Base-by-base conservation (phyloP, 1,140 invertebrate species). In the Uloborus diversus region DNA sequence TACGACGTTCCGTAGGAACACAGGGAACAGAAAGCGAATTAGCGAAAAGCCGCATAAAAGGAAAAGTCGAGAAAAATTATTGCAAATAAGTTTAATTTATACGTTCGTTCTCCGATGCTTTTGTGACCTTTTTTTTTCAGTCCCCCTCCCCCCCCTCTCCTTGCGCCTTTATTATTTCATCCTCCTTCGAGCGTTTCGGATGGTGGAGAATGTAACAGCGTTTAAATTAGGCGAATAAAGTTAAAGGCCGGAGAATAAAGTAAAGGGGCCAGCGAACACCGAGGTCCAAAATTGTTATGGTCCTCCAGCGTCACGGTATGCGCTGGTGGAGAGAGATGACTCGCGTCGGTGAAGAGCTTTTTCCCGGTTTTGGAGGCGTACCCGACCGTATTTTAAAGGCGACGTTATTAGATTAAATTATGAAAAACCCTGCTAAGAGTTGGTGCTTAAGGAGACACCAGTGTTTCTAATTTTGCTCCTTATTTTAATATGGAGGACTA, bases 1-100 rank as follows among this genome's bases (percentile, higher is more conserved):
- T 64, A 75, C 61, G n/a, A n/a, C n/a, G 61, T 66, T 65, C 73
- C 73, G 62, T n/a, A n/a, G n/a, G 37, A 78, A 49, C 47, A 75
- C 33, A 56, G 11, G 49, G 49, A 7, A 30, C 57, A 66, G 73
- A 78, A 51, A 78, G 61, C 61, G 73, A 66, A 78, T 65, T 66
- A 76, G 73, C 59, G 73, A 66, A 78, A 73, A 73, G 70, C 70
- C 70, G 70, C 70, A 73, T 73, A 73, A 73, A 73, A 73, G 73
- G 73, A 28, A 78, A 78, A 70, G 73, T 37, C 62, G 73, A 37
- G 73, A 78, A 78, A 78, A 78, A 78, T 78, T 78, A 78, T 78
- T 78, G 73, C 73, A 78, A 78, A 78, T 78, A 78, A 78, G 73
- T 78, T 78, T 78, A 78, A 78, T 78, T 78, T 78, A 78, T 78